A percentile compares a stretch with the other conserved stretches of the same genome.
Conservation (phyloP, 2,113 vertebrate genomes). For the Sapajus apella region DNA sequence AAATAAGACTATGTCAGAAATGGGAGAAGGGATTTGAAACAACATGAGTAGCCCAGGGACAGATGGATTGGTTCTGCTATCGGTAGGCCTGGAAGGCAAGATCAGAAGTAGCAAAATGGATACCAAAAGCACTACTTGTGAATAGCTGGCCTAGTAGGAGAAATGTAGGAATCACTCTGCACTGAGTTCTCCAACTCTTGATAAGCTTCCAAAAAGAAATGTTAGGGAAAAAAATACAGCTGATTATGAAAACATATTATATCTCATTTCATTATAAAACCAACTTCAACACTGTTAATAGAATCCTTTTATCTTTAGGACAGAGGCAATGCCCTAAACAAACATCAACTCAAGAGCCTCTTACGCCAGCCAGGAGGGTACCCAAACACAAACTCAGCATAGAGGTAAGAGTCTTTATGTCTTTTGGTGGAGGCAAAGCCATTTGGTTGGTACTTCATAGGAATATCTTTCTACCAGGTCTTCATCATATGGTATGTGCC, state of each 20-base stretch:
- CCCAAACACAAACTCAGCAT: background rate
- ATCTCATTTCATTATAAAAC: slow-evolving; percentile 41
- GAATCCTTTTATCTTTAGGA: background rate
- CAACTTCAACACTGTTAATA: background rate
- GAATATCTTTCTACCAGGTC: slow-evolving; percentile 86
- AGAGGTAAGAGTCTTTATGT: background rate
- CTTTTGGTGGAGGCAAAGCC: slow-evolving; percentile 91
- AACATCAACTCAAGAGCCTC: background rate
- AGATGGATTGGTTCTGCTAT: background rate
- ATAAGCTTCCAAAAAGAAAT: background rate
- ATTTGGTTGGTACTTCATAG: slow-evolving; percentile 91
- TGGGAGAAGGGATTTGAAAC: background rate
- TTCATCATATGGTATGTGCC: slow-evolving; percentile 97
- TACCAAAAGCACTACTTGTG: background rate
- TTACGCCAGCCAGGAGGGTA: background rate
- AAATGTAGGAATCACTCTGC: background rate
- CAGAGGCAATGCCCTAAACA: background rate
- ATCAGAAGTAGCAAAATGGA: background rate
- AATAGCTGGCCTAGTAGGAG: background rate
- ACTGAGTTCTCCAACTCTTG: background rate
- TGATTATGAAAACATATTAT: background rate
- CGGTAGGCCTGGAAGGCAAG: background rate
- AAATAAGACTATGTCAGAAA: background rate
- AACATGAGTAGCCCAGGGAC: background rate
- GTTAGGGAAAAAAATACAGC: background rate